Percentiles rank a stretch among this genome's conserved stretches.
phyloP scores from a whole-genome alignment of 2,888 invertebrate species.

The Conchocele bisecta region DNA sequence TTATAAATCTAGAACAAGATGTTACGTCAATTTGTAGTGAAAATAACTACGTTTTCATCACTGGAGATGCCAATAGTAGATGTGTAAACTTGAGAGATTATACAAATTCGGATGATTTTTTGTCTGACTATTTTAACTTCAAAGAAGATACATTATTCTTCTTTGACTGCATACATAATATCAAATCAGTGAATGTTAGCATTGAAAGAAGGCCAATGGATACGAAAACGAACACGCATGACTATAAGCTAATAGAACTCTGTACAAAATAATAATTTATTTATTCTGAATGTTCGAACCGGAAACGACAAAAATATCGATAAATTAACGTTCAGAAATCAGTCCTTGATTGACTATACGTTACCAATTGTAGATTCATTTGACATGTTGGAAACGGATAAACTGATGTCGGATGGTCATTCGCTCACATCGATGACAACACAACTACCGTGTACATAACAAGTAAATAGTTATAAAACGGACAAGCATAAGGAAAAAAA shows the following conservation, averaged over 20 bases:
- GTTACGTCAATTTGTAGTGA: neutral
- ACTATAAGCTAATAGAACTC: neutral
- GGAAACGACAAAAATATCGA: neutral
- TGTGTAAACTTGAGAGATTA: neutral
- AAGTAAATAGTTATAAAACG: too few relatives aligned
- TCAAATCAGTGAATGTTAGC: neutral
- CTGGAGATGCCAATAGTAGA: neutral
- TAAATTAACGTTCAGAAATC: neutral
- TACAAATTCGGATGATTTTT: neutral
- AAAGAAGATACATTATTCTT: neutral
- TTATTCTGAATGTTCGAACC: neutral
- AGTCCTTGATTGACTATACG: neutral
- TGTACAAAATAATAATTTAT: conserved; percentile 8
- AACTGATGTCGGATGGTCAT: neutral
- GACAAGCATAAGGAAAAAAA: too few relatives aligned
- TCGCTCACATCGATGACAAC: neutral
- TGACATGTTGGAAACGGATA: neutral
- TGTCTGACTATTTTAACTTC: conserved; percentile 1
- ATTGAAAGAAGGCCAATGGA: neutral
- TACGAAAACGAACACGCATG: neutral
- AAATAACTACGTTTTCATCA: neutral
- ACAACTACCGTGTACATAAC: neutral
- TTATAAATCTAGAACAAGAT: neutral
- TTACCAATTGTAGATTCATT: neutral
- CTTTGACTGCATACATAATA: neutral